Percentiles rank a stretch among this genome's conserved stretches.
These are phyloP conservation scores for Vandiemenella viatica DNA, from an alignment of 2,888 invertebrate species.

Conservation along the genomic window DNA sequence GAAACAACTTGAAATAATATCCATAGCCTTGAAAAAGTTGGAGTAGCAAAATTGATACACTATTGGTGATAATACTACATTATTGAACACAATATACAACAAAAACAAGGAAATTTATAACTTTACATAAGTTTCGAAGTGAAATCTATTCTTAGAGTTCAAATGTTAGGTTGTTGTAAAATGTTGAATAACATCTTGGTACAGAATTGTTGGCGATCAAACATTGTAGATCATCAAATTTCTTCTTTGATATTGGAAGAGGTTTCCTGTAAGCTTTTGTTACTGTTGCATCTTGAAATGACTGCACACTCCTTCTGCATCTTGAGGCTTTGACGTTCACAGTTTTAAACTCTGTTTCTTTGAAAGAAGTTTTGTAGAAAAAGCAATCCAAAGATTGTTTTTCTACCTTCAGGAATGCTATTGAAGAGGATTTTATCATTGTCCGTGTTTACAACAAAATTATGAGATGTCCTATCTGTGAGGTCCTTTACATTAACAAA, in stretches of 20 bases:
- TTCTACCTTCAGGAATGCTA: conserved; percentile 7
- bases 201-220: conserved; percentile 3
- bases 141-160: conserved; percentile 3
- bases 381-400: conserved; percentile 3
- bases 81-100: neutral
- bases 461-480: too few species aligned
- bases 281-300: neutral
- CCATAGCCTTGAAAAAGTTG: too few species aligned
- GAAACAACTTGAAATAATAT: too few species aligned
- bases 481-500: too few species aligned
- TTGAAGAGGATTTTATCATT: too few species aligned
- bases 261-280: neutral
- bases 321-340: conserved; percentile 5
- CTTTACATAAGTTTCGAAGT: conserved; percentile 1
- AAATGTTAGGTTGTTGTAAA: conserved; percentile 4
- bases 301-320: neutral
- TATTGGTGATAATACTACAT: neutral
- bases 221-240: conserved; percentile 4
- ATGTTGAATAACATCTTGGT: conserved; percentile 6
- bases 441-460: too few species aligned
- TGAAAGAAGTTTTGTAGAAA: neutral
- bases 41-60: too few species aligned
- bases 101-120: conserved; percentile 1
- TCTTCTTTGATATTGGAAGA: conserved; percentile 4
- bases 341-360: neutral